Percentiles rank a stretch among this genome's conserved stretches.
Evolutionary conservation across 2,888 invertebrate genomes (phyloP).

Genomic region (Eretmocerus hayati): DNA sequence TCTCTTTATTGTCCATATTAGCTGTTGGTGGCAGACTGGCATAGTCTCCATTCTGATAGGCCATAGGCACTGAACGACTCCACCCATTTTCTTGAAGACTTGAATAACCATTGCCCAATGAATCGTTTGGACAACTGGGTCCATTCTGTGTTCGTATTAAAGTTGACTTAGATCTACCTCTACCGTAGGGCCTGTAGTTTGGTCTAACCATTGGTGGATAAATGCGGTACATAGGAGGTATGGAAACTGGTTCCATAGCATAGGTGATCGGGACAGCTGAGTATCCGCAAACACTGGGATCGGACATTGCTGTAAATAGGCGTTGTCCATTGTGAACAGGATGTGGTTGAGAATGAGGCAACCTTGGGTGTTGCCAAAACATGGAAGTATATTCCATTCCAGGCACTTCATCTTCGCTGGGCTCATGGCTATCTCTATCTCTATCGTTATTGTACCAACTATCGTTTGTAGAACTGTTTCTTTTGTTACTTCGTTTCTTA

Average conservation of each 20-base stretch:
- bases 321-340: conserved; percentile 41
- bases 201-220: conserved; percentile 47
- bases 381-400: conserved; percentile 35
- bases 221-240: conserved; percentile 54
- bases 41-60: conserved; percentile 46
- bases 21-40: conserved; percentile 68
- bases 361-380: conserved; percentile 33
- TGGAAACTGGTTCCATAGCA: conserved; percentile 57
- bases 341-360: conserved; percentile 23
- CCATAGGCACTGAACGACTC: conserved; percentile 24
- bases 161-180: conserved; percentile 27
- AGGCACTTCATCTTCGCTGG: conserved; percentile 21
- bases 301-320: conserved; percentile 49
- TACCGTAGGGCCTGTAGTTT: conserved; percentile 31
- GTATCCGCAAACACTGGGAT: conserved; percentile 46
- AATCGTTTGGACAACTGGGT: conserved; percentile 15
- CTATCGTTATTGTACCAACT: conserved; percentile 25
- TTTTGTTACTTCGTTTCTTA: conserved; percentile 14
- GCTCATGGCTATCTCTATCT: conserved; percentile 19
- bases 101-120: conserved; percentile 33
- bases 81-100: conserved; percentile 36
- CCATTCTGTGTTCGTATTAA: conserved; percentile 25
- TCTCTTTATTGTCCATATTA: conserved; percentile 51
- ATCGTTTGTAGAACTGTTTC: conserved; percentile 16
- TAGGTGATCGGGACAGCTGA: conserved; percentile 46